These are phyloP conservation scores for Sabatieria punctata DNA, from an alignment of 2,888 invertebrate genomes.

Conservation along the genomic window DNA sequence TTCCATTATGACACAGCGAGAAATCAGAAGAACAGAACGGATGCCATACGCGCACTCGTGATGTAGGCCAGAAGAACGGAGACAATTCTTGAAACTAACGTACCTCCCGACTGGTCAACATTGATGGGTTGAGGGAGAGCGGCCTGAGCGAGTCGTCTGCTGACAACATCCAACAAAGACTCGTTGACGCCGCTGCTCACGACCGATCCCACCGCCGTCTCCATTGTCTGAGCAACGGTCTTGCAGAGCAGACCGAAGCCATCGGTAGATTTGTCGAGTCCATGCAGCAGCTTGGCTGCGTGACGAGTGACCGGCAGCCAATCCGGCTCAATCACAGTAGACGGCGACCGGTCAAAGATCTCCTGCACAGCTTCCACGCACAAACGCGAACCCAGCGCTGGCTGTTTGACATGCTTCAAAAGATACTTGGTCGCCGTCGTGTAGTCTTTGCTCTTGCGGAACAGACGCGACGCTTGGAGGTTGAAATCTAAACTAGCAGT, in stretches of 20 bases:
- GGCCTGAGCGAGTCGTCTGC: not conserved
- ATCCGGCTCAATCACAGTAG: not conserved
- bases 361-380: not conserved
- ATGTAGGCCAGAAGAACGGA: no score
- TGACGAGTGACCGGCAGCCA: constrained; percentile 1
- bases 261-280: not conserved
- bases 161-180: not conserved
- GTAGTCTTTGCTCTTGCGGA: not conserved
- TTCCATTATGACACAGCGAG: no score
- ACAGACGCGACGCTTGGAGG: constrained; percentile 1
- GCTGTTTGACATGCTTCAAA: not conserved
- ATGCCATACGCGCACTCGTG: no score
- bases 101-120: no score
- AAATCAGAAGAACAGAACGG: no score
- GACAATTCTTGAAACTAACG: no score
- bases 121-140: no score
- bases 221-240: not conserved
- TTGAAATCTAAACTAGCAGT: no score
- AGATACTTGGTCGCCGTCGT: not conserved
- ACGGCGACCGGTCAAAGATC: not conserved
- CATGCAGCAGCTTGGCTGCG: not conserved
- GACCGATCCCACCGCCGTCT: not conserved
- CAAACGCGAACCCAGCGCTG: not conserved
- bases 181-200: not conserved
- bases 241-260: not conserved